Percentiles rank a stretch among this genome's conserved stretches.
phyloP scores from a whole-genome alignment of 2,113 vertebrate genomes.

The Thermophis baileyi region DNA sequence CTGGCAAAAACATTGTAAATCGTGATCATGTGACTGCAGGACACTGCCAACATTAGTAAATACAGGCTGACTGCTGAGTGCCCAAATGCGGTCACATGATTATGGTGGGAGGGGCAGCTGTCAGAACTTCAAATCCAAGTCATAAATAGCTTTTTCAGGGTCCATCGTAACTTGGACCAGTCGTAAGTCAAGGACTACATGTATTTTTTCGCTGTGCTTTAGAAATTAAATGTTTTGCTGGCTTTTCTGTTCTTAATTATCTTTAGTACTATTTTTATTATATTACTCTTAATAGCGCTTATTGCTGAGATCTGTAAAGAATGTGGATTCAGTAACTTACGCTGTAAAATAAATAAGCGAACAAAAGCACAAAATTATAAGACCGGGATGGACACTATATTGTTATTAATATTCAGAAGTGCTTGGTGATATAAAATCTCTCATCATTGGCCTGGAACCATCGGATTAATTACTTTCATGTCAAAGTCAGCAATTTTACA shows the following conservation, averaged over 20 bases:
- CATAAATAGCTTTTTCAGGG: background rate
- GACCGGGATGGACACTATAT: background rate
- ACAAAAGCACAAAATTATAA: background rate
- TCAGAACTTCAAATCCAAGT: background rate
- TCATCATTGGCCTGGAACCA: background rate
- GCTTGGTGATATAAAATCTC: background rate
- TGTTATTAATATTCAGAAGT: background rate
- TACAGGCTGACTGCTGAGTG: background rate
- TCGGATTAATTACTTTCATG: background rate
- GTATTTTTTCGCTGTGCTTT: background rate
- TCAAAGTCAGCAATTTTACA: background rate
- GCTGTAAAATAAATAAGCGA: background rate
- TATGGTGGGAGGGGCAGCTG: background rate
- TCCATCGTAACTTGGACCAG: background rate
- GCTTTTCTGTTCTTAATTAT: background rate
- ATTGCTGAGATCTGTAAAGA: background rate
- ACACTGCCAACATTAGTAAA: background rate
- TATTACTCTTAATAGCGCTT: background rate
- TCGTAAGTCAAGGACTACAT: background rate
- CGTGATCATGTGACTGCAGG: background rate
- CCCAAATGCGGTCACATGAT: background rate
- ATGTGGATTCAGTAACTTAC: background rate
- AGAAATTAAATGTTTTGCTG: background rate
- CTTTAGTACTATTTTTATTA: background rate
- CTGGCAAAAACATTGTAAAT: background rate